Evolutionary conservation across 2,797 vertebrate species (phyloP).

Genomic region (Gobionotothen gibberifrons): DNA sequence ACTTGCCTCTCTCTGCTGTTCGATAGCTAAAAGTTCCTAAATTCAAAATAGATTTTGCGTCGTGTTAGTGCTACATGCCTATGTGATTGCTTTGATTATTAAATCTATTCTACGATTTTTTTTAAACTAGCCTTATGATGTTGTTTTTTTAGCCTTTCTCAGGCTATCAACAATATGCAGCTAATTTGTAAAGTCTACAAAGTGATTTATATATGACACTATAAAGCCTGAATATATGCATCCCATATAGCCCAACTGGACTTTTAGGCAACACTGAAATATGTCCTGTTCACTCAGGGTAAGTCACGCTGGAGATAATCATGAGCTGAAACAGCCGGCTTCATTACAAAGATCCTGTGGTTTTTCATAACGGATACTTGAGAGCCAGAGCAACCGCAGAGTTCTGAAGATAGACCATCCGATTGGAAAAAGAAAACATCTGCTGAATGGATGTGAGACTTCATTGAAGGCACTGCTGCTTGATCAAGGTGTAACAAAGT

Average conservation of each 20-base stretch:
- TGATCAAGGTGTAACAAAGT: conserved; percentile 58
- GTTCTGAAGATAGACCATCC: conserved; percentile 44
- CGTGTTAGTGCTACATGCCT: no score
- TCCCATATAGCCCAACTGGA: not conserved
- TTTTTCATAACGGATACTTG: conserved; percentile 20
- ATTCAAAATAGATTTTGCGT: no score
- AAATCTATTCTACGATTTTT: no score
- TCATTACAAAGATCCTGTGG: conserved; percentile 8
- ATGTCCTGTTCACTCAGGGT: conserved; percentile 7
- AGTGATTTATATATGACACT: no score
- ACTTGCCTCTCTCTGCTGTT: no score
- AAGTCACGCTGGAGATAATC: conserved; percentile 15
- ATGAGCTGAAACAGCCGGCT: conserved; percentile 21
- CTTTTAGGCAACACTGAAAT: conserved; percentile 11
- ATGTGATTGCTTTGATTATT: no score
- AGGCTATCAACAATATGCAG: no score
- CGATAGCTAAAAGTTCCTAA: no score
- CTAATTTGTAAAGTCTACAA: no score
- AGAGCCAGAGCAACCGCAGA: conserved; percentile 22
- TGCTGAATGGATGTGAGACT: conserved; percentile 46
- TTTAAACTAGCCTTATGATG: no score
- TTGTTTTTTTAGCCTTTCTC: no score
- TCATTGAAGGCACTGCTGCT: conserved; percentile 32
- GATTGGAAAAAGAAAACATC: conserved; percentile 63
- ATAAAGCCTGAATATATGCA: no score